phyloP scores from a whole-genome alignment of 2,888 invertebrate genomes.

The Temnothorax rugatulus region DNA sequence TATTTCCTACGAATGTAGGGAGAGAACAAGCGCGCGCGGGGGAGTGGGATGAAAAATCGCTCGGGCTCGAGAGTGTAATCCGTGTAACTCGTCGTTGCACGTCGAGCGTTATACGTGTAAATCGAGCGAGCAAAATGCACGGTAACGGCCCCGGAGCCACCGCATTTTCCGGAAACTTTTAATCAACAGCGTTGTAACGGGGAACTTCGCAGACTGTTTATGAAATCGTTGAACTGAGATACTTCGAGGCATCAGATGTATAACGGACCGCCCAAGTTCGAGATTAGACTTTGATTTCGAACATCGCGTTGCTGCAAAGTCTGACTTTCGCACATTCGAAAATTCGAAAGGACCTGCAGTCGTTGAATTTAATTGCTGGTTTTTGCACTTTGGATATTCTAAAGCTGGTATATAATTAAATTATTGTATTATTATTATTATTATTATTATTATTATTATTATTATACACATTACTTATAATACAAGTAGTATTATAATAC shows the following conservation, averaged over 20 bases:
- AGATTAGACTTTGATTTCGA: conserved; percentile 44
- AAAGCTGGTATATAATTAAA: not conserved
- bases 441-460: not conserved
- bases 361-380: not conserved
- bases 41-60: conserved; percentile 29
- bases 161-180: conserved; percentile 60
- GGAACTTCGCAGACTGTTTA: conserved; percentile 56
- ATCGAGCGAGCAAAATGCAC: conserved; percentile 52
- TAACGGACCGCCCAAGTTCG: conserved; percentile 6
- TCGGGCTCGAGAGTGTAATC: conserved; percentile 45
- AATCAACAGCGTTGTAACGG: conserved; percentile 52
- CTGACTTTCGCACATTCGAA: conserved; percentile 12
- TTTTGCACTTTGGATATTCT: not conserved
- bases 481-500: not conserved
- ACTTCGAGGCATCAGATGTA: conserved; percentile 46
- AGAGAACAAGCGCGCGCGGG: conserved; percentile 14
- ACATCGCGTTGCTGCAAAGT: not conserved
- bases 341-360: conserved; percentile 53
- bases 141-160: conserved; percentile 43
- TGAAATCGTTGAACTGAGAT: conserved; percentile 48
- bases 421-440: not conserved
- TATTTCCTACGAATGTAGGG: conserved; percentile 35
- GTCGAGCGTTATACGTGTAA: conserved; percentile 43
- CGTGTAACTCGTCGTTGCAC: conserved; percentile 35
- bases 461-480: not conserved